Percentiles rank a stretch among this genome's conserved stretches.
These are phyloP conservation scores for Frankliniella fusca DNA, from an alignment of 2,888 invertebrate genomes.

Conservation along the genomic window DNA sequence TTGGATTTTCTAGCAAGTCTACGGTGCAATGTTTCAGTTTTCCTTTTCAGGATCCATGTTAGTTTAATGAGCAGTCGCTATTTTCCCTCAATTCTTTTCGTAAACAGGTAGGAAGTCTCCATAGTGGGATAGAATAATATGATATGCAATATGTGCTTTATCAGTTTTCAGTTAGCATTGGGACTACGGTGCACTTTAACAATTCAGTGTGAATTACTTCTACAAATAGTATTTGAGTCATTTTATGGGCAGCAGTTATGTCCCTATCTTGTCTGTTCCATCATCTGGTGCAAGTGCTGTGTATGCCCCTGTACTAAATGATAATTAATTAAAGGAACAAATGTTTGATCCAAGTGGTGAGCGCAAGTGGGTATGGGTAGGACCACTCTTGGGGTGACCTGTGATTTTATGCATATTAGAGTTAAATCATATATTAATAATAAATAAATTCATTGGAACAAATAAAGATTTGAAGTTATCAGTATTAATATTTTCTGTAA, in stretches of 20 bases:
- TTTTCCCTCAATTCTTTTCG: neutral
- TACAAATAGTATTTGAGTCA: neutral
- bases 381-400: constrained; percentile 16
- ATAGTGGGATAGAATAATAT: neutral
- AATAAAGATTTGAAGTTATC: constrained; percentile 1
- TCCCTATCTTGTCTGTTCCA: neutral
- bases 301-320: neutral
- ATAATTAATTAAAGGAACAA: neutral
- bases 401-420: constrained; percentile 19
- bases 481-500: neutral
- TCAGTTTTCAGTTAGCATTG: neutral
- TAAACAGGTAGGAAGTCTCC: neutral
- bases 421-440: neutral
- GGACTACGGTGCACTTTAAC: neutral
- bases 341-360: neutral
- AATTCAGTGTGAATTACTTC: neutral
- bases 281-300: neutral
- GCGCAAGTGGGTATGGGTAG: neutral
- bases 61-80: neutral
- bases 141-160: neutral
- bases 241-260: neutral
- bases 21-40: neutral
- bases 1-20: neutral
- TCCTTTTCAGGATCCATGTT: neutral
- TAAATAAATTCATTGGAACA: neutral